Conservation (phyloP, 2,888 invertebrate species). For the Tipula unca region DNA sequence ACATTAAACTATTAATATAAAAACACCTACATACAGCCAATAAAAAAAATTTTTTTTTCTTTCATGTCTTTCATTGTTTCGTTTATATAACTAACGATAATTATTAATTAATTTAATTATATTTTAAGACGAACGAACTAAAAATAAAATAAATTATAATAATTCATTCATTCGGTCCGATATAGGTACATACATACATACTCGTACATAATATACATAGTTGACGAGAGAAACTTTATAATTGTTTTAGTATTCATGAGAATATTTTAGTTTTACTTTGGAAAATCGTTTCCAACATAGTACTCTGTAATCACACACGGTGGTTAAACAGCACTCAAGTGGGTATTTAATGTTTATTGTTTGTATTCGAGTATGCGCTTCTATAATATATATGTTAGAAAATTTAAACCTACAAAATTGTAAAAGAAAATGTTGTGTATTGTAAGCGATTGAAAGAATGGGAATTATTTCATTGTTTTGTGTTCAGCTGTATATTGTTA, state of each 20-base stretch:
- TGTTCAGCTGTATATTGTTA: background rate
- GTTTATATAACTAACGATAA: background rate
- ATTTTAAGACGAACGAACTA: background rate
- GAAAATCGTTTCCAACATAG: background rate
- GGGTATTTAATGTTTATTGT: background rate
- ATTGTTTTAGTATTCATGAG: background rate
- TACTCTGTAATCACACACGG: background rate
- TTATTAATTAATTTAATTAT: constrained; percentile 14
- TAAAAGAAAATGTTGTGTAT: background rate
- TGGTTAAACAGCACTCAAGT: background rate
- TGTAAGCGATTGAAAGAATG: background rate
- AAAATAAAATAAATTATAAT: background rate
- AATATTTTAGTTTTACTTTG: background rate
- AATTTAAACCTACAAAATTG: background rate
- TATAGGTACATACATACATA: no score
- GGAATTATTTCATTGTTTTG: background rate
- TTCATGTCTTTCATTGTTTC: background rate
- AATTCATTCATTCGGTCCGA: background rate
- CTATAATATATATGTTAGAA: background rate
- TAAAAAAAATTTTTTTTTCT: background rate
- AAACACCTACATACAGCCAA: background rate
- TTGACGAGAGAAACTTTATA: background rate
- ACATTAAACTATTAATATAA: background rate
- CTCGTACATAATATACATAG: no score
- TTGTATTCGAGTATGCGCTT: background rate